These are phyloP conservation scores for Monodelphis domestica DNA, from an alignment of 2,797 vertebrate genomes.

Conservation along the genomic window DNA sequence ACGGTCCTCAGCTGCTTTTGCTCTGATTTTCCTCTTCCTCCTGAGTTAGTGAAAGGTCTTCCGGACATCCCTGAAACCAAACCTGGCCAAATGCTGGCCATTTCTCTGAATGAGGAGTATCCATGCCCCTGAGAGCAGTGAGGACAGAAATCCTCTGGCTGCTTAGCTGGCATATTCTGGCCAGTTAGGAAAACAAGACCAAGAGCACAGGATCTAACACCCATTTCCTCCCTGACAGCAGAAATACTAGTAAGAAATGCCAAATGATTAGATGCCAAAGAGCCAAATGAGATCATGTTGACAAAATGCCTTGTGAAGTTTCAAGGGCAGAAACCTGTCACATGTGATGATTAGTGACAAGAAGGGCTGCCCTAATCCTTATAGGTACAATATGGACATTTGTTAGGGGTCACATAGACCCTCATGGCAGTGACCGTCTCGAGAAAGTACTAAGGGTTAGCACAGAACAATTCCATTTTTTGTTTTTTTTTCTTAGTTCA, in stretches of 20 bases:
- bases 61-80: constrained; percentile 59
- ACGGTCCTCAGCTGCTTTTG: constrained; percentile 23
- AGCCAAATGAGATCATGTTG: not conserved
- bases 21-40: constrained; percentile 52
- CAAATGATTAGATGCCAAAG: constrained; percentile 13
- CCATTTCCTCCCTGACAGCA: not conserved
- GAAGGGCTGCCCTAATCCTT: not conserved
- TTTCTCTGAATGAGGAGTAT: constrained; percentile 51
- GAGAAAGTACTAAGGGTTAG: constrained; percentile 4
- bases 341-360: not conserved
- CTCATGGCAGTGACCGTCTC: constrained; percentile 10
- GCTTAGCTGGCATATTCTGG: constrained; percentile 65
- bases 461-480: not conserved
- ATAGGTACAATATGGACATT: constrained; percentile 26
- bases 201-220: constrained; percentile 53
- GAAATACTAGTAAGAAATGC: not conserved
- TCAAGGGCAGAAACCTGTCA: not conserved
- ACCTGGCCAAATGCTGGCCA: constrained; percentile 56
- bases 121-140: constrained; percentile 51
- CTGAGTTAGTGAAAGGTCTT: constrained; percentile 56
- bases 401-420: constrained; percentile 20
- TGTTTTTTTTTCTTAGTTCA: not conserved
- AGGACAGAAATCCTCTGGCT: constrained; percentile 69
- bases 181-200: constrained; percentile 66
- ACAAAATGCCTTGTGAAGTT: not conserved